Conservation (phyloP, 2,888 invertebrate species). For the Eupithecia centaureata region DNA sequence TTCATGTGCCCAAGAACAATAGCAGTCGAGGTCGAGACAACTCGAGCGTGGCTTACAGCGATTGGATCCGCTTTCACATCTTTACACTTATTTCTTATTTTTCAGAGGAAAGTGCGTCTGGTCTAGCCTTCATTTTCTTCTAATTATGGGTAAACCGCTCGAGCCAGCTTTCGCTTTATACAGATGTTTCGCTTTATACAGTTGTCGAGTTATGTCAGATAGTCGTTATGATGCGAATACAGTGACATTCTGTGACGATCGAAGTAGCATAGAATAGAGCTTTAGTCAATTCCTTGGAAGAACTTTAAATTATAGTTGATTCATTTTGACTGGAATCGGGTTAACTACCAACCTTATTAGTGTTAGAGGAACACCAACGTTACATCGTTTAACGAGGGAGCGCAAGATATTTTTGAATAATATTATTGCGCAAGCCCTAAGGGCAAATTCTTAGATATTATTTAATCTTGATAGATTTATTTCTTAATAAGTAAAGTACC, state of each 20-base stretch:
- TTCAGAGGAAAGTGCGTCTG: constrained; percentile 23
- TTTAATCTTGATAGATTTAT: too few relatives aligned
- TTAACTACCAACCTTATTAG: too few relatives aligned
- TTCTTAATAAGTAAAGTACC: too few relatives aligned
- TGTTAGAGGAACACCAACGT: too few relatives aligned
- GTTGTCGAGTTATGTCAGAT: not conserved
- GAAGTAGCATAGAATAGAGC: not conserved
- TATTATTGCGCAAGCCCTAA: too few relatives aligned
- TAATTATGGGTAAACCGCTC: constrained; percentile 5
- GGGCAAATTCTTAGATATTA: too few relatives aligned
- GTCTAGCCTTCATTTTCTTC: constrained; percentile 11
- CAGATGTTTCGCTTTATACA: constrained; percentile 7
- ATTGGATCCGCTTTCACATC: constrained; percentile 36
- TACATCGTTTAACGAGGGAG: too few relatives aligned
- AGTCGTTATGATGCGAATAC: not conserved
- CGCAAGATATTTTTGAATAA: too few relatives aligned
- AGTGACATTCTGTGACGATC: not conserved
- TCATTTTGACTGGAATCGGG: too few relatives aligned
- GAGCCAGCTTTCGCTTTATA: constrained; percentile 9
- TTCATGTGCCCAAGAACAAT: constrained; percentile 2
- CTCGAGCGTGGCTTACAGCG: constrained; percentile 16
- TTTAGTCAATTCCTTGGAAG: not conserved
- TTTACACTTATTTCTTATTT: constrained; percentile 17
- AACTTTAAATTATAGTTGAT: not conserved
- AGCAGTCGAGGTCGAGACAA: not conserved